Percentiles rank a stretch among this genome's conserved stretches.
These are phyloP conservation scores for Neelides folsomi DNA, from an alignment of 2,888 invertebrate genomes.

Conservation along the genomic window DNA sequence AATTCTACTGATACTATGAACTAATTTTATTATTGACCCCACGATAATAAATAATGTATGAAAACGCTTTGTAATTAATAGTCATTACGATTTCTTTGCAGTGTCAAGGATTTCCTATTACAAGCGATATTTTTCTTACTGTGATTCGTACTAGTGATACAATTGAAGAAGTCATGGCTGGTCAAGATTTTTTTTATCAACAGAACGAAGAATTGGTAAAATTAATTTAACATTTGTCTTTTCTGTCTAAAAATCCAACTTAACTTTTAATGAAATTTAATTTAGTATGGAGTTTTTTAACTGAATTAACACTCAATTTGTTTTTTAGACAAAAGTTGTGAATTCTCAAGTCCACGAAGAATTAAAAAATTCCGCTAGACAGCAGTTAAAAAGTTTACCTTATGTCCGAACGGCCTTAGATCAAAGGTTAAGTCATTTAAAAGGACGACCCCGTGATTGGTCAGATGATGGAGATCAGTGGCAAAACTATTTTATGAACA, in stretches of 20 bases:
- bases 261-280: not conserved
- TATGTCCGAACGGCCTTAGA: conserved; percentile 68
- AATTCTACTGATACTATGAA: not conserved
- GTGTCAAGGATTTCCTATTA: conserved; percentile 63
- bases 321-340: not conserved
- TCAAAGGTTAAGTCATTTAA: conserved; percentile 42
- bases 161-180: conserved; percentile 68
- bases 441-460: conserved; percentile 40
- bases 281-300: no score
- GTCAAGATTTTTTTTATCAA: conserved; percentile 52
- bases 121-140: conserved; percentile 71
- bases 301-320: not conserved
- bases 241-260: not conserved
- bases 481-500: conserved; percentile 32
- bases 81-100: conserved; percentile 40
- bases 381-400: conserved; percentile 68
- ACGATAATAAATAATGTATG: not conserved
- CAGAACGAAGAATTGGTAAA: conserved; percentile 23
- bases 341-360: conserved; percentile 44
- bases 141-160: conserved; percentile 65
- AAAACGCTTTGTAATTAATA: not conserved
- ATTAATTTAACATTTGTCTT: not conserved
- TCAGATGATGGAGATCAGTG: conserved; percentile 34
- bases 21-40: not conserved
- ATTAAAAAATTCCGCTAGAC: conserved; percentile 66